Evolutionary conservation across 2,797 vertebrate genomes (phyloP), one percentile per base, ranked within the genome.

Genomic region (Rhodeus uyekii): DNA sequence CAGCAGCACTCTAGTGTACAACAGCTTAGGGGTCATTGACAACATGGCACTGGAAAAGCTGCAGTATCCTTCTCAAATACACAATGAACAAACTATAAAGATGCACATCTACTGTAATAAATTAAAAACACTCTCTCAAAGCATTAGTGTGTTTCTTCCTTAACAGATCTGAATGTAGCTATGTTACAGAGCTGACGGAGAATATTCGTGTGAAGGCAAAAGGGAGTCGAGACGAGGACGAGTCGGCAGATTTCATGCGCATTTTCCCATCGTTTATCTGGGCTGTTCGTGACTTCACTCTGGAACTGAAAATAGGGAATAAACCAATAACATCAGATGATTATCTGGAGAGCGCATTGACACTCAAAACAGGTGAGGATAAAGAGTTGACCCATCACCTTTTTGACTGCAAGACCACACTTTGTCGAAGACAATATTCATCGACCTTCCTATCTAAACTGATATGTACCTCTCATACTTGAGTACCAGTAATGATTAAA

Each of bases 1-100:
- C 80, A 94, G 93, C 80, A 92, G 92, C 81, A 90, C 89, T 14
- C 80, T 94, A n/a, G 88, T 93, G n/a, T 93, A 92, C 87, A 94
- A 94, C 53, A 94, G 92, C 80, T 84, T 90, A 36, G 90, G 91
- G 1, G 86, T 83, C 82, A 93, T 94, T 63, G 91, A 90, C 84
- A 93, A 92, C 80, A 87, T 78, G 16, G 90, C 90, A 38, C 87
- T 94, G 81, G 91, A 92, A 80, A 90, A 91, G 24, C 85, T 94
- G 32, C 89, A 94, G 92, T 93, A 94, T 94, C 92, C 89, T 92
- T 90, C 81, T 3, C 29, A 29, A 12, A 53, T 14, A 46, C 10
- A 55, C 44, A 18, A 18, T 44, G 29, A 18, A 44, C 19, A 22
- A 4, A 60, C 34, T 5, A 36, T 36, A 60, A 9, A n/a, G 16